Evolutionary conservation across 2,797 vertebrate species (phyloP).

Genomic region (Neostethus bicornis): DNA sequence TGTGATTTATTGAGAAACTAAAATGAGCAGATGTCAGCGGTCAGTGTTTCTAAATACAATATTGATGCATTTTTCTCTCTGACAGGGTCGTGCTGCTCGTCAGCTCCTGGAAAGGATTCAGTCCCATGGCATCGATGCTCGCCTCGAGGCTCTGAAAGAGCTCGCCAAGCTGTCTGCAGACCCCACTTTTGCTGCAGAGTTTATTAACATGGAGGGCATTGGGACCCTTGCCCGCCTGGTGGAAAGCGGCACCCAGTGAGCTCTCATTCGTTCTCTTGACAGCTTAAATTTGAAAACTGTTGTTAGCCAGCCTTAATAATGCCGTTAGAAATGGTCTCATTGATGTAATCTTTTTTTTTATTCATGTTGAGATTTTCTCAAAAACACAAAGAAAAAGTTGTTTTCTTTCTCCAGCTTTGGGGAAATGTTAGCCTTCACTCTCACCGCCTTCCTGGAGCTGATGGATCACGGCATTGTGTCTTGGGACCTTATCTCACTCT

Average conservation of each 20-base stretch:
- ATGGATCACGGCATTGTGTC: constrained; percentile 99
- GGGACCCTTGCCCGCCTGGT: constrained; percentile 91
- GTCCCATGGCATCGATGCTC: constrained; percentile 90
- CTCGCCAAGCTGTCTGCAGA: constrained; percentile 97
- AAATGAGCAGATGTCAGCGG: neutral
- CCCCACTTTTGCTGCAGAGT: constrained; percentile 93
- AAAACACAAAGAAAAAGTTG: neutral
- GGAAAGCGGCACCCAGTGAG: constrained; percentile 92
- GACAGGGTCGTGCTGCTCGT: constrained; percentile 91
- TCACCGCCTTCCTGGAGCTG: constrained; percentile 98
- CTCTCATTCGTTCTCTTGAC: neutral
- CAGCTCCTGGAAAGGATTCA: constrained; percentile 97
- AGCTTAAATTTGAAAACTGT: neutral
- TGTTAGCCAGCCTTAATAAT: neutral
- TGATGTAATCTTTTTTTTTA: neutral
- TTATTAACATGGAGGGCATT: constrained; percentile 98
- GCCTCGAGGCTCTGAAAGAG: constrained; percentile 96
- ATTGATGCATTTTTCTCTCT: constrained; percentile 6
- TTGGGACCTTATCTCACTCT: constrained; percentile 96
- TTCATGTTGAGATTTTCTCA: neutral
- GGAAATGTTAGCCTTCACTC: constrained; percentile 98
- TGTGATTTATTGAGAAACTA: no score
- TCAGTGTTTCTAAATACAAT: neutral
- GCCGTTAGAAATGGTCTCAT: neutral
- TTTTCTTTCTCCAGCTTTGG: constrained; percentile 85